Conservation (phyloP, 2,797 vertebrate genomes). For the Lagodon rhomboides region DNA sequence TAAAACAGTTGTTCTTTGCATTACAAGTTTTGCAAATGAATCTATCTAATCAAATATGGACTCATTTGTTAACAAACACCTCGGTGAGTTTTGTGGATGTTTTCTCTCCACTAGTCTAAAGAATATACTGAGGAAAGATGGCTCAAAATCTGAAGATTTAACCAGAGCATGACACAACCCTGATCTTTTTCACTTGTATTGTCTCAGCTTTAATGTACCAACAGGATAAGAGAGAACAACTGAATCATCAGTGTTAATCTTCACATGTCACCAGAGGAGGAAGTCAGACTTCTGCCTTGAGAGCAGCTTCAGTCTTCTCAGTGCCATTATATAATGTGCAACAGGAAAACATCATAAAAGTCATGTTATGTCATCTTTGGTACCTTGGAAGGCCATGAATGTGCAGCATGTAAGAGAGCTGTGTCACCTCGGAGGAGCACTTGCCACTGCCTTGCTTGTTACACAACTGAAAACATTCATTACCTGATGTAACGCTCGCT, state of each 20-base stretch:
- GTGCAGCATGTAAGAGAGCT: background rate
- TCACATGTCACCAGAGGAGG: background rate
- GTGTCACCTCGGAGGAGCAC: background rate
- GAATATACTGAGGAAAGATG: too few species aligned
- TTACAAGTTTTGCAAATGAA: too few species aligned
- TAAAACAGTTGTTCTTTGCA: too few species aligned
- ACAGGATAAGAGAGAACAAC: background rate
- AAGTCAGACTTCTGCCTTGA: background rate
- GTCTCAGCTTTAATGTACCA: too few species aligned
- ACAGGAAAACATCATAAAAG: background rate
- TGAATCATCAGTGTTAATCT: constrained; percentile 11
- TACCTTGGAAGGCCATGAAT: background rate
- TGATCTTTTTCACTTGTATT: too few species aligned
- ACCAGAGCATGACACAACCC: too few species aligned
- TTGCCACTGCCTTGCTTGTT: background rate
- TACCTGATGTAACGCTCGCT: background rate
- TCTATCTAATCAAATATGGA: too few species aligned
- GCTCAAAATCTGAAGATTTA: too few species aligned
- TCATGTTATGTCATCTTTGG: background rate
- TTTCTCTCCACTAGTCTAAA: too few species aligned
- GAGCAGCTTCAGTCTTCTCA: background rate
- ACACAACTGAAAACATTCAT: background rate
- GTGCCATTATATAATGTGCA: background rate
- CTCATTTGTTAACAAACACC: too few species aligned
- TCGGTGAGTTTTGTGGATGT: too few species aligned